Percentiles rank a stretch among this genome's conserved stretches.
Evolutionary conservation across 2,113 vertebrate genomes (phyloP).

Genomic region (Recurvirostra avosetta): DNA sequence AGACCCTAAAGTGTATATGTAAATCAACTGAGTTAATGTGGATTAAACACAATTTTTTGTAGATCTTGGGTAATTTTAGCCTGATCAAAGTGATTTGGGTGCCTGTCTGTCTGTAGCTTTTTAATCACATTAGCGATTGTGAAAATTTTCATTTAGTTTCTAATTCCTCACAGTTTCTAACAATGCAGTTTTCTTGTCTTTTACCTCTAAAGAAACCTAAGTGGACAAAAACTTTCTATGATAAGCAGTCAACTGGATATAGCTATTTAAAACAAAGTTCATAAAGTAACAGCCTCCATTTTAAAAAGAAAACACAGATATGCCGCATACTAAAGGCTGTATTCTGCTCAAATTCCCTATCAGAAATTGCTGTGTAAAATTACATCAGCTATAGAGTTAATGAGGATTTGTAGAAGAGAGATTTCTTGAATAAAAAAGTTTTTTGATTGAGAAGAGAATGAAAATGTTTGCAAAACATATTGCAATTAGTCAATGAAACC

Average conservation of each 20-base stretch:
- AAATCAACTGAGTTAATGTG: not conserved
- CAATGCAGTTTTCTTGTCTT: not conserved
- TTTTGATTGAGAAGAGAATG: not conserved
- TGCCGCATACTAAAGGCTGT: not conserved
- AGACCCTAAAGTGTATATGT: not conserved
- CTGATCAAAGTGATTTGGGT: not conserved
- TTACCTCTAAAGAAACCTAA: not conserved
- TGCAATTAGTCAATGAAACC: not conserved
- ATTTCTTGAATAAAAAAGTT: not conserved
- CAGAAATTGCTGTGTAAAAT: not conserved
- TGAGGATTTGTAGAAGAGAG: not conserved
- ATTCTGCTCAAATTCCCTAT: not conserved
- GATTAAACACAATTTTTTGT: not conserved
- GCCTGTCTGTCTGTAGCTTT: not conserved
- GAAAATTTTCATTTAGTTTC: not conserved
- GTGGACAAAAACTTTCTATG: not conserved
- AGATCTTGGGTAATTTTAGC: not conserved
- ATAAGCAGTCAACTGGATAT: not conserved
- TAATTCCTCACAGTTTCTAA: not conserved
- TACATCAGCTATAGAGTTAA: not conserved
- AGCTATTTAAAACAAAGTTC: not conserved
- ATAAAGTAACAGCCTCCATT: not conserved
- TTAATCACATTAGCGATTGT: not conserved
- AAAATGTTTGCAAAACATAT: not conserved
- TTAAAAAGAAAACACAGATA: not conserved